Conservation (phyloP, 2,113 vertebrate genomes). For the Reinhardtius hippoglossoides region DNA sequence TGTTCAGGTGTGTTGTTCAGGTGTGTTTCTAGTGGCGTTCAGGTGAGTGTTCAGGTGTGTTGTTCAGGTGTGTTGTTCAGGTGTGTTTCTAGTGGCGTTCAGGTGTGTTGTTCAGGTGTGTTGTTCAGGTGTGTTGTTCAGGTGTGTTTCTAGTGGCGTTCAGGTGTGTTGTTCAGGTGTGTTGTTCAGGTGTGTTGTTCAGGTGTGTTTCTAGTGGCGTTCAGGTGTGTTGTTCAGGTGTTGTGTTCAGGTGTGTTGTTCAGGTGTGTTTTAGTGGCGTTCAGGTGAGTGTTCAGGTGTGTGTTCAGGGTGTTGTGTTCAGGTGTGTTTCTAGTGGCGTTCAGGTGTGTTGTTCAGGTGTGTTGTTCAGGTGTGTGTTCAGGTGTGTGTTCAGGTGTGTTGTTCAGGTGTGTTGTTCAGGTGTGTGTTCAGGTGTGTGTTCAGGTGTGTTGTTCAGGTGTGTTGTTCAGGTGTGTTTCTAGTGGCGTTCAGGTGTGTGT, state of each 20-base stretch:
- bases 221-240: constrained; percentile 3
- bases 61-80: too few relatives aligned
- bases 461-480: constrained; percentile 9
- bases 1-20: constrained; percentile 49
- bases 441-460: neutral
- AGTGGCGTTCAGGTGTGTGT: neutral
- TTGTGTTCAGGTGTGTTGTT: constrained; percentile 33
- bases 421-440: constrained; percentile 1
- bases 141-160: too few relatives aligned
- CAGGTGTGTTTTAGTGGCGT: constrained; percentile 54
- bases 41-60: too few relatives aligned
- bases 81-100: neutral
- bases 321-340: neutral
- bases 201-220: too few relatives aligned
- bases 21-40: too few relatives aligned
- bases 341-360: neutral
- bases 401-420: constrained; percentile 61
- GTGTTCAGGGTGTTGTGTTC: too few relatives aligned
- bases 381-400: neutral
- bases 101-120: neutral
- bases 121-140: too few relatives aligned
- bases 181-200: constrained; percentile 43
- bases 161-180: constrained; percentile 3
- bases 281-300: too few relatives aligned
- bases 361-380: constrained; percentile 61